Percentiles rank a stretch among this genome's conserved stretches.
These are phyloP conservation scores for Dermochelys coriacea DNA, from an alignment of 2,797 vertebrate genomes.

Conservation along the genomic window DNA sequence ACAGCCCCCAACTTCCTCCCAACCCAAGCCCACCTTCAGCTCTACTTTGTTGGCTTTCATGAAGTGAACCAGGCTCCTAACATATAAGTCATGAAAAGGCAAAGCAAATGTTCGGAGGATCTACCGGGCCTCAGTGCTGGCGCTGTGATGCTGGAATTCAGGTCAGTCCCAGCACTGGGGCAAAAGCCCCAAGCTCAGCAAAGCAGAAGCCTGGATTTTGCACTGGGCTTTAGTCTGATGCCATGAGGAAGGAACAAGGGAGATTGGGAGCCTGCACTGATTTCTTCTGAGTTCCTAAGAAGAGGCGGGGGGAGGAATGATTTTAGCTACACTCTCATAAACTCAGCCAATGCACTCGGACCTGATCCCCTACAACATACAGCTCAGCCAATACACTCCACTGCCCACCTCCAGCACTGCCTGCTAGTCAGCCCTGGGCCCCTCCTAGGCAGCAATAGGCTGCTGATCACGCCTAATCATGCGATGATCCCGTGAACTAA, in stretches of 20 bases:
- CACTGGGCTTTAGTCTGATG: neutral
- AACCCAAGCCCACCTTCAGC: neutral
- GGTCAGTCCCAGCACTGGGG: neutral
- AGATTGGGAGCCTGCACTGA: too few relatives aligned
- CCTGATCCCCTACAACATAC: neutral
- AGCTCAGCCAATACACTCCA: neutral
- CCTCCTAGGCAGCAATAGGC: accelerated
- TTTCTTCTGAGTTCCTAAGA: neutral
- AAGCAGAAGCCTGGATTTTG: neutral
- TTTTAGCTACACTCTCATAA: neutral
- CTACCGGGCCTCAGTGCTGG: accelerated
- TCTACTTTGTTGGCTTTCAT: conserved; percentile 29
- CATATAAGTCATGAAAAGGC: conserved; percentile 35
- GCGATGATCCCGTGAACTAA: neutral
- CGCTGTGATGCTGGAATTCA: accelerated
- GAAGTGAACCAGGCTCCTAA: conserved; percentile 49
- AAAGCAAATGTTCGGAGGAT: conserved; percentile 16
- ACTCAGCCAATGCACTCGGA: neutral
- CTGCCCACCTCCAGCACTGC: accelerated
- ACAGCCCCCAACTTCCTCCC: neutral
- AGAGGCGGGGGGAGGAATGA: neutral
- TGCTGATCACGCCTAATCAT: neutral
- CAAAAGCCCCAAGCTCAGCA: neutral
- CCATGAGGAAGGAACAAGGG: neutral
- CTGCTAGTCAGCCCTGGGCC: neutral